Evolutionary conservation across 2,113 vertebrate species (phyloP), one percentile per base, ranked within the genome.

Genomic region (Lonchura striata): DNA sequence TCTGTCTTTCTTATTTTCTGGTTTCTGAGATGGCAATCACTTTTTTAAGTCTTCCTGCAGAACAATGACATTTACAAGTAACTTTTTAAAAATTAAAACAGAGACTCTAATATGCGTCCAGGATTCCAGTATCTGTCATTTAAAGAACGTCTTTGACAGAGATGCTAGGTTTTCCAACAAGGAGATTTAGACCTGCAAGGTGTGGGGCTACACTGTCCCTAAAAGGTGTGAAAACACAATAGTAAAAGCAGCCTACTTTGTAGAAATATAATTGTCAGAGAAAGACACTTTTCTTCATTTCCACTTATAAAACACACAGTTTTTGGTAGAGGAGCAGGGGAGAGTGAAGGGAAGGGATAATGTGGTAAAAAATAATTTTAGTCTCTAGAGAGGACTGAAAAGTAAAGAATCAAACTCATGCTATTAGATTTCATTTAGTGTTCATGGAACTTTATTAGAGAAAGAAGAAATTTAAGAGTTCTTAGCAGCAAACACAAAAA

Each of bases 181-280:
- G 75, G 30, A 92, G 90, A 82, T 95, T 88, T 89, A 93, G 82
- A 61, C 75, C 61, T 97, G 57, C 3, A 95, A 88, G 47, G 61
- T 79, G 54, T 8, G 33, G 28, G 68, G 22, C 15, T 0, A 0
- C 79, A 70, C 82, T 94, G 86, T 59, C 50, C n/a, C 77, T 77
- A 37, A 46, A 87, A 52, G 20, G 46, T 76, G 47, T 49, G 24
- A 95, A 90, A 74, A 30, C 31, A 86, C 74, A 74, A 20, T 25
- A 85, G 52, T 37, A 69, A 86, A 95, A 94, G 35, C 87, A 70
- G 28, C 23, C 33, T 69, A 49, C 41, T 92, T 94, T 93, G 60
- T 88, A 53, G 28, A 89, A 91, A 87, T 30, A 7, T 28, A 31
- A 31, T 66, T 81, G 50, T 75, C 75, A 90, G 80, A 91, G 77